Conservation (phyloP, 2,797 vertebrate genomes). For the Chloroceryle amazona region DNA sequence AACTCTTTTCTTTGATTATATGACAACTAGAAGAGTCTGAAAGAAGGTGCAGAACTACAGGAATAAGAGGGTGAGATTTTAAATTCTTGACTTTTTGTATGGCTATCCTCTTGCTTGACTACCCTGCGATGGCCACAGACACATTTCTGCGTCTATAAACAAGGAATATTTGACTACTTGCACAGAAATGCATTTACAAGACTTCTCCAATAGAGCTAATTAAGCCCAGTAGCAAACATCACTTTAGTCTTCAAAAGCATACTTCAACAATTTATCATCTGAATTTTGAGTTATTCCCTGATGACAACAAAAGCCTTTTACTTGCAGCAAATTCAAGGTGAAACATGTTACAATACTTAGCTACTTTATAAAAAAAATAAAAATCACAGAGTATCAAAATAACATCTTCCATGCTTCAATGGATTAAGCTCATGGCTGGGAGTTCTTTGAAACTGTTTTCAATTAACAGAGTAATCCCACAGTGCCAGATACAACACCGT, state of each 20-base stretch:
- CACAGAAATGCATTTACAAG: neutral
- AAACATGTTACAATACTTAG: neutral
- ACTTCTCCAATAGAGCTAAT: neutral
- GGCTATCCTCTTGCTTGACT: neutral
- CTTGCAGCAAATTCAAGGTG: neutral
- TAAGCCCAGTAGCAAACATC: neutral
- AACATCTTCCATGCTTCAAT: neutral
- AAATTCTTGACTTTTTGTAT: neutral
- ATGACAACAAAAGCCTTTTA: neutral
- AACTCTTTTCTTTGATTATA: neutral
- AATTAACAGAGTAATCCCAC: neutral
- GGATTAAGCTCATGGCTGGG: neutral
- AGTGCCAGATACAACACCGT: neutral
- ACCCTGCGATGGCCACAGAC: accelerated
- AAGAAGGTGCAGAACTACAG: neutral
- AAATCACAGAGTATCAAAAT: neutral
- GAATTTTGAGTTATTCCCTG: neutral
- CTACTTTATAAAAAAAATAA: neutral
- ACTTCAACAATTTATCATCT: neutral
- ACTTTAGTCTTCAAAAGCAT: neutral
- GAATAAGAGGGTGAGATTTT: neutral
- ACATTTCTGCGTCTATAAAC: neutral
- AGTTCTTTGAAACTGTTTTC: neutral
- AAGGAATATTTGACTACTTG: neutral
- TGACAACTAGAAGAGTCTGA: neutral